Percentiles rank a stretch among this genome's conserved stretches.
These are phyloP conservation scores for Phoebastria nigripes DNA, from an alignment of 2,797 vertebrate genomes.

Conservation along the genomic window DNA sequence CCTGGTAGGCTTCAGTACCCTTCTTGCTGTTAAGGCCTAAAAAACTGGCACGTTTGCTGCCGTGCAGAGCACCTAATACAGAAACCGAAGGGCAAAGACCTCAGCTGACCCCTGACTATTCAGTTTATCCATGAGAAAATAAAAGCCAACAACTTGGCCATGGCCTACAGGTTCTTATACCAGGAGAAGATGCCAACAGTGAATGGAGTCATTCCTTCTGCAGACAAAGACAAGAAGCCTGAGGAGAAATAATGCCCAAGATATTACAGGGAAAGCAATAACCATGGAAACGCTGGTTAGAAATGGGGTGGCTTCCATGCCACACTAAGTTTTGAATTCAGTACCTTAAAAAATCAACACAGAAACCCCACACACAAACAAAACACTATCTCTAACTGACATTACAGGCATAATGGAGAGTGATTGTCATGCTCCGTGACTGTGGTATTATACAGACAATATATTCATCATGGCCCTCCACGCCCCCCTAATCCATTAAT, in stretches of 20 bases:
- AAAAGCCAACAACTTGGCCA: background rate
- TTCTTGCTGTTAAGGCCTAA: background rate
- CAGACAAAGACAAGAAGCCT: slow-evolving; percentile 24
- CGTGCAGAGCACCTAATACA: background rate
- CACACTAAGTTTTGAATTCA: background rate
- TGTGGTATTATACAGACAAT: background rate
- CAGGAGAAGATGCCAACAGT: background rate
- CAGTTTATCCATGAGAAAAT: background rate
- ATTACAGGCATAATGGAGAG: background rate
- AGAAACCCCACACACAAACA: background rate
- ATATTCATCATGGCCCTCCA: background rate
- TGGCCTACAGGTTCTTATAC: background rate
- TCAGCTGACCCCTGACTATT: background rate
- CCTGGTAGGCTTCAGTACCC: background rate
- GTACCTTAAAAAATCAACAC: background rate
- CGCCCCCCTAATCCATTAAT: background rate
- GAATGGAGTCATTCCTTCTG: background rate
- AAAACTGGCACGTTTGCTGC: background rate
- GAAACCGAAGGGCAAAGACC: background rate
- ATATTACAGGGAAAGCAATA: background rate
- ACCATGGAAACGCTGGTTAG: background rate
- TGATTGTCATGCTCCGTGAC: background rate
- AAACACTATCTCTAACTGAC: background rate
- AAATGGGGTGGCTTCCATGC: background rate
- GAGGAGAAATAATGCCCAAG: background rate